A percentile compares a stretch with the other conserved stretches of the same genome.
phyloP scores from a whole-genome alignment of 2,888 invertebrate genomes.

The Nomada fabriciana region DNA sequence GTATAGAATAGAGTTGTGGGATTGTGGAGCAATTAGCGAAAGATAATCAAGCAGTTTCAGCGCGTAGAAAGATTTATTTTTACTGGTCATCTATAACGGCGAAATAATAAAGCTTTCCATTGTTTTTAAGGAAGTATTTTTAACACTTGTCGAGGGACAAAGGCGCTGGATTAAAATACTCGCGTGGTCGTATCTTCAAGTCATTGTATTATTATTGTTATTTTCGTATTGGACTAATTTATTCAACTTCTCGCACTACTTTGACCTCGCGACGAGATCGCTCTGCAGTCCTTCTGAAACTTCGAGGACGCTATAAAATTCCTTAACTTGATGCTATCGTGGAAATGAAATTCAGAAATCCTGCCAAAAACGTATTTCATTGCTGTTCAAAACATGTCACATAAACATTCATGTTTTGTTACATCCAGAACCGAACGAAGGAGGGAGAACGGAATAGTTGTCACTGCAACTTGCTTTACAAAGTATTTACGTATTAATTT shows the following conservation, averaged over 20 bases:
- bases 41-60: too few species aligned
- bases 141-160: neutral
- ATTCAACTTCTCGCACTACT: neutral
- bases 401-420: slow-evolving; percentile 2
- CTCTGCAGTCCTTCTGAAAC: neutral
- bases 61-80: too few species aligned
- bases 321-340: neutral
- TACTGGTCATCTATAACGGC: too few species aligned
- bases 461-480: neutral
- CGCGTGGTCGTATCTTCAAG: neutral
- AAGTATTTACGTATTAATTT: neutral
- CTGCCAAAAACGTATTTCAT: slow-evolving; percentile 7
- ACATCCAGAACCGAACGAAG: neutral
- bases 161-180: neutral
- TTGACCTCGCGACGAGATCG: neutral
- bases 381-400: neutral
- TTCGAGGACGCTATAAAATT: neutral
- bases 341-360: neutral
- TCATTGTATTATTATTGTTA: neutral
- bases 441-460: neutral
- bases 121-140: too few species aligned
- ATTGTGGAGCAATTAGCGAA: too few species aligned
- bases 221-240: neutral
- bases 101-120: too few species aligned
- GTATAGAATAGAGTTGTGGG: too few species aligned